phyloP scores from a whole-genome alignment of 2,888 invertebrate genomes.

The Tupiocoris notatus region DNA sequence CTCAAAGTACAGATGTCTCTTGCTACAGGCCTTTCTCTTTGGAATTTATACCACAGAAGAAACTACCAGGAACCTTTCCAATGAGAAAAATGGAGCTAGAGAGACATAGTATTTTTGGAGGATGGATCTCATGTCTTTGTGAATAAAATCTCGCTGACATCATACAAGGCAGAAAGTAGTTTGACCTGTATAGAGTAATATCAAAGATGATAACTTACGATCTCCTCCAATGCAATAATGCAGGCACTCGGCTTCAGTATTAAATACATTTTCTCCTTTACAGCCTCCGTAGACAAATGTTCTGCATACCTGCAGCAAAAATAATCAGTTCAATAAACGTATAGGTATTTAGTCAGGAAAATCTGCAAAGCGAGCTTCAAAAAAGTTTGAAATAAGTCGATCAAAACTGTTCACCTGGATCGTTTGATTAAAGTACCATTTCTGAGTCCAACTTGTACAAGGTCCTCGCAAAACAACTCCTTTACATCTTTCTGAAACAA shows the following conservation, averaged over 20 bases:
- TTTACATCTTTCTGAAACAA: constrained; percentile 47
- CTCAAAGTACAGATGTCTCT: too few relatives aligned
- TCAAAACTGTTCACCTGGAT: constrained; percentile 52
- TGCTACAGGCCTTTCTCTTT: too few relatives aligned
- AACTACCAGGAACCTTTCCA: too few relatives aligned
- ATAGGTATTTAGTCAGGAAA: not conserved
- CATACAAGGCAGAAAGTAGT: not conserved
- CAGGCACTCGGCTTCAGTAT: constrained; percentile 66
- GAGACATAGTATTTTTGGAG: too few relatives aligned
- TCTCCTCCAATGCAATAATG: constrained; percentile 64
- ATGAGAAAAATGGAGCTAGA: too few relatives aligned
- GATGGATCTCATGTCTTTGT: too few relatives aligned
- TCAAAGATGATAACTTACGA: constrained; percentile 56
- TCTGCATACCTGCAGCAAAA: constrained; percentile 55
- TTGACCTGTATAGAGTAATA: too few relatives aligned
- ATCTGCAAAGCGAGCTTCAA: not conserved
- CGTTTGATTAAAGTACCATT: constrained; percentile 66
- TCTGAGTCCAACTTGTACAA: constrained; percentile 65
- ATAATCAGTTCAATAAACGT: not conserved
- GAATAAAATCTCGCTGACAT: too few relatives aligned
- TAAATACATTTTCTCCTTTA: constrained; percentile 68
- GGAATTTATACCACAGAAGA: too few relatives aligned
- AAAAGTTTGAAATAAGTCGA: not conserved
- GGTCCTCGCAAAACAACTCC: constrained; percentile 48
- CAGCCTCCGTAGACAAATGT: constrained; percentile 70